Percentiles rank a stretch among this genome's conserved stretches.
These are phyloP conservation scores for Grammomys dolichurus DNA, from an alignment of 2,113 vertebrate genomes.

Conservation along the genomic window DNA sequence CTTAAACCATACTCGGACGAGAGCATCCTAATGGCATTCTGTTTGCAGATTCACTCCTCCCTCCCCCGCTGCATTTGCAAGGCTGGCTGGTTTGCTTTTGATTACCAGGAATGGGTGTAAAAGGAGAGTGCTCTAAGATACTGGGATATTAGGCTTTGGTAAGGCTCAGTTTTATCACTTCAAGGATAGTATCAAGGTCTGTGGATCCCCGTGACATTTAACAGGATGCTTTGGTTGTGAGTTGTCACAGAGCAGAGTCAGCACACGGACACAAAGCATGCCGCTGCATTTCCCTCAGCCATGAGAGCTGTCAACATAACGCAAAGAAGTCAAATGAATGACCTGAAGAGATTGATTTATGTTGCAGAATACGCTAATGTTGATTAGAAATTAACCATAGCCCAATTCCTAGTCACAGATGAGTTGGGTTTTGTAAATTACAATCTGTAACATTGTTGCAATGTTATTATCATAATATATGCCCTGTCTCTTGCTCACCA, in stretches of 20 bases:
- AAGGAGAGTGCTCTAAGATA: neutral
- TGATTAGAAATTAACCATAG: constrained; percentile 29
- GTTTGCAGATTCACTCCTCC: neutral
- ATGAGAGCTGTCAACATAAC: neutral
- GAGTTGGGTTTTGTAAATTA: constrained; percentile 1
- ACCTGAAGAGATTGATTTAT: neutral
- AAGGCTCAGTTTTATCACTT: neutral
- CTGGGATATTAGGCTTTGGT: neutral
- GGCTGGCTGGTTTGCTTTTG: neutral
- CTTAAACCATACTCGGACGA: neutral
- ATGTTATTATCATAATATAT: neutral
- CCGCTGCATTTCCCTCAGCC: neutral
- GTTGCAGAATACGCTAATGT: neutral
- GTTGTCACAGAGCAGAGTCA: neutral
- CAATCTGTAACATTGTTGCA: neutral
- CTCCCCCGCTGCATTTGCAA: neutral
- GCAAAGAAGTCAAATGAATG: neutral
- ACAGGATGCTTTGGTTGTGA: neutral
- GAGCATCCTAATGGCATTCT: neutral
- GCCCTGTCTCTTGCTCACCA: neutral
- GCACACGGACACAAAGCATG: neutral
- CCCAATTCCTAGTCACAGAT: constrained; percentile 4
- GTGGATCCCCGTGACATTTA: neutral
- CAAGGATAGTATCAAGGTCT: neutral
- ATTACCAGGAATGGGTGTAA: neutral